Evolutionary conservation across 2,888 invertebrate genomes (phyloP).

Genomic region (Acanthosepion lycidas): DNA sequence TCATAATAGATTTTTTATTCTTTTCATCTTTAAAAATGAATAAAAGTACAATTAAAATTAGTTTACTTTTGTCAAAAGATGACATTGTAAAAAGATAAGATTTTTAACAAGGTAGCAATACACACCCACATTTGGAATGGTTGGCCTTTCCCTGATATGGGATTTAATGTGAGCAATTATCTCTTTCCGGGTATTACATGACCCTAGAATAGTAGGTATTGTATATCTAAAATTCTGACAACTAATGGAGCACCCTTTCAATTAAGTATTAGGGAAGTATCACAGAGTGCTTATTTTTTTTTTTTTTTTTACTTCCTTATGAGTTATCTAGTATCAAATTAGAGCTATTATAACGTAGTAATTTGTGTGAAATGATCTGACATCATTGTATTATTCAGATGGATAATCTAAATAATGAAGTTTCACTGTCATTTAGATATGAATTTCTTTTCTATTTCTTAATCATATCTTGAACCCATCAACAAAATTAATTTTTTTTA

Average conservation of each 20-base stretch:
- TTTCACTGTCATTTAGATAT: not conserved
- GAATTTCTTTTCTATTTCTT: not conserved
- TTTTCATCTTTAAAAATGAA: too few species aligned
- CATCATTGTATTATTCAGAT: not conserved
- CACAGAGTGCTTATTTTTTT: not conserved
- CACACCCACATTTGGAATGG: not conserved
- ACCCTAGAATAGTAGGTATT: not conserved
- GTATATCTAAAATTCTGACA: slow-evolving; percentile 33
- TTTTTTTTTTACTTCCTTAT: not conserved
- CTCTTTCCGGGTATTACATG: slow-evolving; percentile 33
- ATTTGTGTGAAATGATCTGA: not conserved
- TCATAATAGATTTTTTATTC: too few species aligned
- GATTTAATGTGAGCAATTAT: not conserved
- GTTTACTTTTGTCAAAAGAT: too few species aligned
- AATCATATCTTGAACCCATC: not conserved
- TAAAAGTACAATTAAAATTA: too few species aligned
- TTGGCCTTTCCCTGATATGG: not conserved
- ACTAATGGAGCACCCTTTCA: not conserved
- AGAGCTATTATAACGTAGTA: not conserved
- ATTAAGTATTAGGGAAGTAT: not conserved
- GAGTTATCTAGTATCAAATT: slow-evolving; percentile 8
- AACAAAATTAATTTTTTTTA: too few species aligned
- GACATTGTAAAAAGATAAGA: not conserved
- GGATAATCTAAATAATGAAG: not conserved
- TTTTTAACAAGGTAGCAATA: not conserved